Evolutionary conservation across 1,140 invertebrate genomes (phyloP), one percentile per base, ranked within the genome.

Genomic region (Orius laevigatus): DNA sequence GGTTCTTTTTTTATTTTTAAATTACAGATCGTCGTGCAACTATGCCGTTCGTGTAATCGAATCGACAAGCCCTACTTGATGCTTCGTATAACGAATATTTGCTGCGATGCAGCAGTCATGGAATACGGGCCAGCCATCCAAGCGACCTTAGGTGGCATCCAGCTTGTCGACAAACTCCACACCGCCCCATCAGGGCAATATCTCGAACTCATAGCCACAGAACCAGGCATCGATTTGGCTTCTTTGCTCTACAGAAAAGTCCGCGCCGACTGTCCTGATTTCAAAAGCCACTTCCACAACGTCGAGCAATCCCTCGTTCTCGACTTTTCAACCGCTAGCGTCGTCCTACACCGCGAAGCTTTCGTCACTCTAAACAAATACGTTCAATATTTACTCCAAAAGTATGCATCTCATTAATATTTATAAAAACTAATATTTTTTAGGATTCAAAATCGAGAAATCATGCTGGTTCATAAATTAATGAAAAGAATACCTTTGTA

Each of bases 141-240:
- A 62, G 70, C 83, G 36, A 78, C 77, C 16, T 62, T 87, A 1
- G 75, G 76, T 11, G 72, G 72, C 12, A 66, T 85, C 44, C 68
- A 83, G 55, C 61, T 88, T n/a, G 77, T 81, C 1, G 85, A 89
- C 60, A 84, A 85, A 63, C 73, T 84, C 48, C 82, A 87, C 58
- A 76, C 75, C 52, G 76, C 75, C 20, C 64, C 70, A 44, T 75
- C 75, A 38, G 84, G 66, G 60, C 79, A 84, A 59, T 85, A 85
- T 58, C 62, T 85, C 36, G 82, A 86, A 59, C 60, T 86, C 25
- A 66, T 87, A 38, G 76, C 76, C 42, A 75, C 78, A 10, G 69
- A 69, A 60, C 55, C 64, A 52, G 67, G 50, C 8, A 64, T 67
- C 20, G 79, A 86, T 59, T 67, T 86, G 44, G 67, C 83, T 16